phyloP scores from a whole-genome alignment of 2,113 vertebrate genomes.

The Phasianus colchicus region DNA sequence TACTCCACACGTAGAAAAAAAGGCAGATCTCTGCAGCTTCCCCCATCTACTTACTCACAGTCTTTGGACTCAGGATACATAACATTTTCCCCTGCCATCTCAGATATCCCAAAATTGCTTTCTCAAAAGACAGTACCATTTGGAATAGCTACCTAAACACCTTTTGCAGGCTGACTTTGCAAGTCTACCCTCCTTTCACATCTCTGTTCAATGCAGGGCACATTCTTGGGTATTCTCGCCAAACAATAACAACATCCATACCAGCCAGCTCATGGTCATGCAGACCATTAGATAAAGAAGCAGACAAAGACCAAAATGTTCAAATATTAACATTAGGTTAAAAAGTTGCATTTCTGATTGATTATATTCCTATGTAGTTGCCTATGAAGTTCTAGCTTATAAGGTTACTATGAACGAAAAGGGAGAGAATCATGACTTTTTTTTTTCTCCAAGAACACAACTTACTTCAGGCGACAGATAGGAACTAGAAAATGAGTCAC shows the following conservation, averaged over 20 bases:
- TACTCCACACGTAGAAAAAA: background rate
- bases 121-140: background rate
- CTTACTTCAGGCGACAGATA: conserved; percentile 7
- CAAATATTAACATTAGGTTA: too few species aligned
- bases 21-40: background rate
- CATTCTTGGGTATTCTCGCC: background rate
- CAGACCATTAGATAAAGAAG: background rate
- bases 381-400: background rate
- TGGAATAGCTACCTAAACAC: background rate
- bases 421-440: background rate
- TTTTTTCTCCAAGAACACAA: background rate
- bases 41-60: conserved; percentile 1
- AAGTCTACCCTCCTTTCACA: background rate
- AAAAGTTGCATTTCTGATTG: background rate
- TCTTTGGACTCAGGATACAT: background rate
- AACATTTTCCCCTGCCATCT: background rate
- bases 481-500: conserved; percentile 13
- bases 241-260: background rate
- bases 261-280: background rate
- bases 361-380: background rate
- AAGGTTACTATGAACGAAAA: background rate
- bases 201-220: rapidly evolving
- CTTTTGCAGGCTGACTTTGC: background rate
- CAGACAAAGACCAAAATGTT: background rate
- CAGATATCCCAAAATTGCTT: background rate